These are phyloP conservation scores for Macheiramphus alcinus DNA, from an alignment of 2,113 vertebrate genomes.

Conservation along the genomic window DNA sequence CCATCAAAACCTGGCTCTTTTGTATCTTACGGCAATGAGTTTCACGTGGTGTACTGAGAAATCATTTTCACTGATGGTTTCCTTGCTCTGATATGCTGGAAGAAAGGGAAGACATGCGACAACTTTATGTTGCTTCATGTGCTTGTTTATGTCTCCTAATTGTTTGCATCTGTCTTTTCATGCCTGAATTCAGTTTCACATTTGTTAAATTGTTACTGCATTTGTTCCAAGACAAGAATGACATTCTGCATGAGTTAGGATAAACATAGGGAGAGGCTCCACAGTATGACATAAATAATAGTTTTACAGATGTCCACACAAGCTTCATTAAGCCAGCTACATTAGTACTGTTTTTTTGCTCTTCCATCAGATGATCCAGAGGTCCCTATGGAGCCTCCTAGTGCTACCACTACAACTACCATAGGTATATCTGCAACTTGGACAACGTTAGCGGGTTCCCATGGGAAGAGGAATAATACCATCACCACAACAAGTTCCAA, in stretches of 20 bases:
- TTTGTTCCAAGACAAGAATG: not conserved
- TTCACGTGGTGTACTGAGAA: not conserved
- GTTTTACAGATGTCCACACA: not conserved
- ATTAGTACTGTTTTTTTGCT: not conserved
- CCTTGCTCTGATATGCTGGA: not conserved
- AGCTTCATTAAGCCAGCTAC: not conserved
- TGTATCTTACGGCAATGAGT: not conserved
- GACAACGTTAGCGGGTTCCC: constrained; percentile 89
- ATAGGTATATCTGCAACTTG: constrained; percentile 98
- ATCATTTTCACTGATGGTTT: not conserved
- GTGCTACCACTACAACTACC: constrained; percentile 97
- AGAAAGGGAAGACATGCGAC: not conserved
- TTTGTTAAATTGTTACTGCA: not conserved
- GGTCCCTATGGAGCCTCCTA: constrained; percentile 94
- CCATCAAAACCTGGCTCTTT: not conserved
- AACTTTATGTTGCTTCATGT: not conserved
- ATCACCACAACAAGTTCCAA: constrained; percentile 93
- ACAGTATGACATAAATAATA: fast-evolving
- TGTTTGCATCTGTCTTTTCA: not conserved
- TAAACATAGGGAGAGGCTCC: not conserved
- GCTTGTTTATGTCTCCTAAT: not conserved
- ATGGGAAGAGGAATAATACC: constrained; percentile 92
- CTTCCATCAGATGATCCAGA: constrained; percentile 78
- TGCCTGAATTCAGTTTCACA: not conserved
- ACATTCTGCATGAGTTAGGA: fast-evolving